A percentile compares a stretch with the other conserved stretches of the same genome.
These are phyloP conservation scores for Takifugu bimaculatus DNA, from an alignment of 2,113 vertebrate species.

Conservation along the genomic window DNA sequence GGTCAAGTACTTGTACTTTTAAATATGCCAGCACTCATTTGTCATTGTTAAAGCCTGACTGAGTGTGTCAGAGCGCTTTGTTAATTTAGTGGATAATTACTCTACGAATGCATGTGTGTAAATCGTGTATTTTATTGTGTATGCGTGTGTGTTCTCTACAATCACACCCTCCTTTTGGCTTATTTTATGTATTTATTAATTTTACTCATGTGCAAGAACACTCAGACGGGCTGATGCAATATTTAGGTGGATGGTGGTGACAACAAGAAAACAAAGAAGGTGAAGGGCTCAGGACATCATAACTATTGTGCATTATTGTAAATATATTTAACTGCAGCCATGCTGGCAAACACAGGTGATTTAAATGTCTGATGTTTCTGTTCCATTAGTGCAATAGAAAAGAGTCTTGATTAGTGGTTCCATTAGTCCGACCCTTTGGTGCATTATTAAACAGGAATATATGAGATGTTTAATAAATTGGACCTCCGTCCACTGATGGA, in stretches of 20 bases:
- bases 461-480: too few relatives aligned
- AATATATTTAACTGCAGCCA: too few relatives aligned
- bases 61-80: not conserved
- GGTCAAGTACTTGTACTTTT: conserved; percentile 5
- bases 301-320: not conserved
- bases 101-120: not conserved
- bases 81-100: not conserved
- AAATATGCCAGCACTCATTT: not conserved
- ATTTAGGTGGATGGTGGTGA: not conserved
- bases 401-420: too few relatives aligned
- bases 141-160: not conserved
- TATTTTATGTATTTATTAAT: not conserved
- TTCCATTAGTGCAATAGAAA: too few relatives aligned
- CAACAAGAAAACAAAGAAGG: not conserved
- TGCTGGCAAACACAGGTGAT: too few relatives aligned
- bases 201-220: not conserved
- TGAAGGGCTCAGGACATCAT: conserved; percentile 16
- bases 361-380: too few relatives aligned
- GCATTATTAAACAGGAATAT: too few relatives aligned
- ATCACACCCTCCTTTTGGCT: not conserved
- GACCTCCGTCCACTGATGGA: too few relatives aligned
- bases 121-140: not conserved
- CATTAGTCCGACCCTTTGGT: too few relatives aligned
- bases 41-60: not conserved
- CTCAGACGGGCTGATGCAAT: not conserved